phyloP scores from a whole-genome alignment of 2,888 invertebrate species.

The Xestia c-nigrum region DNA sequence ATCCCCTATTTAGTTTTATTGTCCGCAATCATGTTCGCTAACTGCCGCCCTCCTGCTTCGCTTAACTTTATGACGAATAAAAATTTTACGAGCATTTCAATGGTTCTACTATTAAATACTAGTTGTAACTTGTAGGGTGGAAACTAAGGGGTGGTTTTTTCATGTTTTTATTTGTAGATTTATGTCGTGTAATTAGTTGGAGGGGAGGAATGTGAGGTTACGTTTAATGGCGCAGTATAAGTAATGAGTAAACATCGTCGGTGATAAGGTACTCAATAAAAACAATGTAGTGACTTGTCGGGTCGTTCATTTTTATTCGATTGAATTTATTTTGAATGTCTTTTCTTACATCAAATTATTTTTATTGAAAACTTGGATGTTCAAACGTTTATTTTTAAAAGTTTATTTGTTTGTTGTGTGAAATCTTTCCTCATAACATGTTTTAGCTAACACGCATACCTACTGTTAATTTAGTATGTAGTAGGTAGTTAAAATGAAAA shows the following conservation, averaged over 20 bases:
- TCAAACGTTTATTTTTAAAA: not conserved
- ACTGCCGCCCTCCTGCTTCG: constrained; percentile 44
- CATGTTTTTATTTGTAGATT: constrained; percentile 47
- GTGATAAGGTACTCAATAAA: constrained; percentile 20
- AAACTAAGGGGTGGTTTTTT: constrained; percentile 54
- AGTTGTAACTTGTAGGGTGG: constrained; percentile 61
- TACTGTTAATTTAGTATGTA: not conserved
- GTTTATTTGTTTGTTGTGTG: not conserved
- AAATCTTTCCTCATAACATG: not conserved
- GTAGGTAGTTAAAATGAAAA: not conserved
- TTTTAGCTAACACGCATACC: not conserved
- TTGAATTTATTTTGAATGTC: not conserved
- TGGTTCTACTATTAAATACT: constrained; percentile 63
- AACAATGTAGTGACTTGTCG: not conserved
- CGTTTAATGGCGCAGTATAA: constrained; percentile 43
- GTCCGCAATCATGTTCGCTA: constrained; percentile 56
- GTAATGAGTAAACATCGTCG: constrained; percentile 35
- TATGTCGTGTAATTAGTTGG: constrained; percentile 55
- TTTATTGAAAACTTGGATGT: not conserved
- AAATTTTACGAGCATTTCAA: constrained; percentile 65
- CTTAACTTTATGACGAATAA: constrained; percentile 64
- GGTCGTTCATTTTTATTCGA: not conserved
- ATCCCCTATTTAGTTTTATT: constrained; percentile 58
- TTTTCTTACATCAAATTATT: not conserved
- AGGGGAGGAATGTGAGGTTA: constrained; percentile 37